Percentiles rank a stretch among this genome's conserved stretches.
These are phyloP conservation scores for Argynnis bischoffii DNA, from an alignment of 2,888 invertebrate genomes.

Conservation along the genomic window DNA sequence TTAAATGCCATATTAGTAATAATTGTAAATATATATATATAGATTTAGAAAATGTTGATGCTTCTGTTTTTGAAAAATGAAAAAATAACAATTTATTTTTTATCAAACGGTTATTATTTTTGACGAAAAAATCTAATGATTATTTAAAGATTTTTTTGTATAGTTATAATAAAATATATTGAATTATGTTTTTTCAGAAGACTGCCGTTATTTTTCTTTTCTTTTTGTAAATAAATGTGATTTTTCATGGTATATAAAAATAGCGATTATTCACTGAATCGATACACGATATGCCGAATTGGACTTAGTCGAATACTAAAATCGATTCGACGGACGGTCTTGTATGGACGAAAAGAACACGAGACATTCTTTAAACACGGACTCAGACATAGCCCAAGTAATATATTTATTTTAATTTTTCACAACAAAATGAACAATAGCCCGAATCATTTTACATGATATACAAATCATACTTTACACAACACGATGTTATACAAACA, in stretches of 20 bases:
- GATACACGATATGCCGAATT: slow-evolving; percentile 43
- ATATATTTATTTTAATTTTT: slow-evolving; percentile 60
- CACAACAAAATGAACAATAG: slow-evolving; percentile 69
- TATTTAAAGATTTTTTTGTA: slow-evolving; percentile 68
- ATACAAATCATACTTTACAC: slow-evolving; percentile 49
- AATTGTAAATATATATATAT: slow-evolving; percentile 75
- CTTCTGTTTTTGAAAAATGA: slow-evolving; percentile 57
- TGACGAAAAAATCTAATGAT: slow-evolving; percentile 58
- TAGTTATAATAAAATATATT: slow-evolving; percentile 64
- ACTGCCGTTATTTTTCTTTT: slow-evolving; percentile 72
- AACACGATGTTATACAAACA: slow-evolving; percentile 51
- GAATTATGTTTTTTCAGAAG: slow-evolving; percentile 74
- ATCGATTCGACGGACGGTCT: slow-evolving; percentile 52
- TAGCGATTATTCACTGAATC: slow-evolving; percentile 77
- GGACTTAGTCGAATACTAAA: slow-evolving; percentile 49
- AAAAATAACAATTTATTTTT: slow-evolving; percentile 56
- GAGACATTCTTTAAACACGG: slow-evolving; percentile 71
- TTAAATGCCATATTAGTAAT: slow-evolving; percentile 79
- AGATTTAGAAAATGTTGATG: slow-evolving; percentile 68
- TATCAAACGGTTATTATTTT: slow-evolving; percentile 56
- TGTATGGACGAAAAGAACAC: slow-evolving; percentile 59
- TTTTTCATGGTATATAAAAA: slow-evolving; percentile 57
- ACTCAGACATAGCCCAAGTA: slow-evolving; percentile 70
- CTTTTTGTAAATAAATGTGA: slow-evolving; percentile 62
- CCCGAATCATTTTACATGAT: slow-evolving; percentile 69